Evolutionary conservation across 2,113 vertebrate species (phyloP).

Genomic region (Casuarius casuarius): DNA sequence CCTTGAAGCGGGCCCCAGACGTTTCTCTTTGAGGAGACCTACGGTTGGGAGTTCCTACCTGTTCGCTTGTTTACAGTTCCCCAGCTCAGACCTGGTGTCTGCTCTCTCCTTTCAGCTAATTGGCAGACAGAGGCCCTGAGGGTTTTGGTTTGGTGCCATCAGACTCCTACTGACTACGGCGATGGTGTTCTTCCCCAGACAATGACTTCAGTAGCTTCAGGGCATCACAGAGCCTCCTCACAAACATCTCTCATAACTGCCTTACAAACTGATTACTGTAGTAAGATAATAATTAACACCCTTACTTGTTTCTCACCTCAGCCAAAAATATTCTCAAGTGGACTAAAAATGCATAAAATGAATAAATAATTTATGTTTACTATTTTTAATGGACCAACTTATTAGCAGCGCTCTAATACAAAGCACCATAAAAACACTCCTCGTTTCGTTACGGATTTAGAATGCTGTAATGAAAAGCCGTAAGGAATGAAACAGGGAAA

Average conservation of each 20-base stretch:
- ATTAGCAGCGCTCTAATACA: background rate
- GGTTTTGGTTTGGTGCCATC: constrained; percentile 62
- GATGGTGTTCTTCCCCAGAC: constrained; percentile 61
- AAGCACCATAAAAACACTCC: constrained; percentile 20
- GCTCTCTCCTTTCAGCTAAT: constrained; percentile 59
- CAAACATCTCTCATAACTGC: constrained; percentile 64
- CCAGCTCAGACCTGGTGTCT: constrained; percentile 65
- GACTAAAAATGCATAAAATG: constrained; percentile 60
- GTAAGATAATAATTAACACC: constrained; percentile 69
- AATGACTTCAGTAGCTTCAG: constrained; percentile 65
- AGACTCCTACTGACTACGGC: constrained; percentile 48
- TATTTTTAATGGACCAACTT: constrained; percentile 63
- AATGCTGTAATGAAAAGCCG: constrained; percentile 52
- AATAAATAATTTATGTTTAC: constrained; percentile 69
- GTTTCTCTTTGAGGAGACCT: background rate
- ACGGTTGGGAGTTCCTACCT: background rate
- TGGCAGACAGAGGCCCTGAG: constrained; percentile 48
- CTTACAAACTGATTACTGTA: constrained; percentile 67
- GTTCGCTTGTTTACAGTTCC: constrained; percentile 54
- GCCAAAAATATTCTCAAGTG: constrained; percentile 62
- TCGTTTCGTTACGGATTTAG: constrained; percentile 35
- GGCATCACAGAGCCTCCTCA: constrained; percentile 63
- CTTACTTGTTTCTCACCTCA: constrained; percentile 19
- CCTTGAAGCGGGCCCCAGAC: background rate
- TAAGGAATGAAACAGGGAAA: constrained; percentile 9